Conservation (phyloP, 1,140 invertebrate species). For the Oncopodura yosiiana region DNA sequence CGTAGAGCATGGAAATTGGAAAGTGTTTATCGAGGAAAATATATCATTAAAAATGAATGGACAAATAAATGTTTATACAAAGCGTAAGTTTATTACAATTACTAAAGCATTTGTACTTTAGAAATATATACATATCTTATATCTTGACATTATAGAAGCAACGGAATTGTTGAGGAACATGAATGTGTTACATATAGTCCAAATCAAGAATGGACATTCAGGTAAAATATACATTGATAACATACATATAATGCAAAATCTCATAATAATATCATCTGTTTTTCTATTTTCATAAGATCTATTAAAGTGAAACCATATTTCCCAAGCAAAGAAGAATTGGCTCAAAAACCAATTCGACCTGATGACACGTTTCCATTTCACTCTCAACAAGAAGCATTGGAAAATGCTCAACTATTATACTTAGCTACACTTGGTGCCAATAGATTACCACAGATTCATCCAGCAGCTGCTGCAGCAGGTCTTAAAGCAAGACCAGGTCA, state of each 20-base stretch:
- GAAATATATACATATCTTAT: not conserved
- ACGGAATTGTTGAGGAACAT: constrained; percentile 17
- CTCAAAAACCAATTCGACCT: constrained; percentile 7
- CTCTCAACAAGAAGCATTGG: constrained; percentile 3
- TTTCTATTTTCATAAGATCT: too few species aligned
- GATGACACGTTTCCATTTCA: constrained; percentile 18
- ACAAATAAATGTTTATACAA: constrained; percentile 22
- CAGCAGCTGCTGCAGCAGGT: not conserved
- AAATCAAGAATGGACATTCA: constrained; percentile 28
- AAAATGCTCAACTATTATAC: not conserved
- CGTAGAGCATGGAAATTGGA: constrained; percentile 18
- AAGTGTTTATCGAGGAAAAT: constrained; percentile 21
- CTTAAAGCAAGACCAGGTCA: not conserved
- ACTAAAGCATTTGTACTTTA: not conserved
- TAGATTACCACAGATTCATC: not conserved
- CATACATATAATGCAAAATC: too few species aligned
- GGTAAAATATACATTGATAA: too few species aligned
- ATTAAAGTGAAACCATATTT: constrained; percentile 27
- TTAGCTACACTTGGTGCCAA: not conserved
- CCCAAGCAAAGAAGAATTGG: constrained; percentile 12
- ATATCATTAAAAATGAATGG: constrained; percentile 22
- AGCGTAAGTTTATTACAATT: constrained; percentile 7
- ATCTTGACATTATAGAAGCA: not conserved
- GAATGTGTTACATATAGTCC: constrained; percentile 18
- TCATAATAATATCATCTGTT: too few species aligned